These are phyloP conservation scores for Sipunculus nudus DNA, from an alignment of 2,888 invertebrate genomes.

Conservation along the genomic window DNA sequence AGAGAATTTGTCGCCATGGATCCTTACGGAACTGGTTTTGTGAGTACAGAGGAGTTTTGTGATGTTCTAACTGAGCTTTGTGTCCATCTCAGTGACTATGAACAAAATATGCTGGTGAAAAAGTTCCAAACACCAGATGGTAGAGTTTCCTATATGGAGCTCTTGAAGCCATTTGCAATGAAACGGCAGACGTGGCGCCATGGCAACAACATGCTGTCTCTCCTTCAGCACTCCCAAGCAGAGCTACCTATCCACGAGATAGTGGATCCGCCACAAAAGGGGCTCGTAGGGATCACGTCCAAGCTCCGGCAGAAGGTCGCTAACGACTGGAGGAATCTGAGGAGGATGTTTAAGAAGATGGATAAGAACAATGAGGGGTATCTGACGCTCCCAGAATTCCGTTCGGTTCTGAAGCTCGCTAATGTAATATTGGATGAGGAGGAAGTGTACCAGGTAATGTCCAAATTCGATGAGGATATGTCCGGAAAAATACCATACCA, in stretches of 20 bases:
- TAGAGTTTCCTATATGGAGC: constrained; percentile 64
- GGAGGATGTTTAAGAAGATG: constrained; percentile 60
- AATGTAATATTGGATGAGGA: constrained; percentile 63
- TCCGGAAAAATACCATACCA: constrained; percentile 61
- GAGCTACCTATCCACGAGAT: constrained; percentile 56
- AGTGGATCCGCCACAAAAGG: constrained; percentile 57
- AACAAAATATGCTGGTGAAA: constrained; percentile 53
- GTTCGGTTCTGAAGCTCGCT: constrained; percentile 62
- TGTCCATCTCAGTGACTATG: constrained; percentile 60
- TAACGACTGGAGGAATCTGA: constrained; percentile 63
- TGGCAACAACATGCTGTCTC: constrained; percentile 61
- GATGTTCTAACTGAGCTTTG: constrained; percentile 63
- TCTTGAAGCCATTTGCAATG: constrained; percentile 63
- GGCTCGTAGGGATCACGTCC: constrained; percentile 57
- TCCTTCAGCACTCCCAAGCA: constrained; percentile 56
- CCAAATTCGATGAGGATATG: constrained; percentile 60
- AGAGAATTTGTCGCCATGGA: constrained; percentile 64
- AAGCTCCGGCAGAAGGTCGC: constrained; percentile 63
- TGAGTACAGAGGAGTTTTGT: constrained; percentile 60
- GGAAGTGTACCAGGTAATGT: constrained; percentile 63
- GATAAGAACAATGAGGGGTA: constrained; percentile 56
- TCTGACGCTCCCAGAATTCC: constrained; percentile 60
- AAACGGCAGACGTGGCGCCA: constrained; percentile 62
- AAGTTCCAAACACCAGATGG: constrained; percentile 45
- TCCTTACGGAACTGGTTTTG: constrained; percentile 60